A percentile compares a stretch with the other conserved stretches of the same genome.
Conservation (phyloP, 30 jellyfish, hydroid and myxozoan species). For the Turritopsis dohrnii region DNA sequence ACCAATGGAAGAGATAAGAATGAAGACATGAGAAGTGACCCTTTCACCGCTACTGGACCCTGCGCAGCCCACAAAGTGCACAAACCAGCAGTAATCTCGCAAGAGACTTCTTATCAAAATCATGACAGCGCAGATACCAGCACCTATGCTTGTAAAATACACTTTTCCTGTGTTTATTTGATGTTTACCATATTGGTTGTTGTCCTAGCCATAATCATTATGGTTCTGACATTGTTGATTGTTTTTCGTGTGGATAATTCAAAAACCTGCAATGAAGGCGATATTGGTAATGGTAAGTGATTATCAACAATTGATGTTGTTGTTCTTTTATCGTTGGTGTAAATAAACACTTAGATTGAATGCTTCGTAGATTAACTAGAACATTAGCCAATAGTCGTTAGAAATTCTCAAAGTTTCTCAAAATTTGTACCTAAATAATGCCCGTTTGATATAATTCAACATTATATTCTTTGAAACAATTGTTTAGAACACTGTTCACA, state of each 20-base stretch:
- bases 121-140: background rate
- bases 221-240: constrained; percentile 14
- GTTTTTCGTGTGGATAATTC: constrained; percentile 37
- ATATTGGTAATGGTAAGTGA: background rate
- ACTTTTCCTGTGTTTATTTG: constrained; percentile 3
- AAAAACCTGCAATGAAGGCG: constrained; percentile 30
- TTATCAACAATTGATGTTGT: background rate
- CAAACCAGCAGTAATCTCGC: constrained; percentile 15
- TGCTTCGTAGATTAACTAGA: too few relatives aligned
- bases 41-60: background rate
- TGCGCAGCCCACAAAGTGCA: background rate
- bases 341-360: too few relatives aligned
- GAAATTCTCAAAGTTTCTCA: too few relatives aligned
- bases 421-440: too few relatives aligned
- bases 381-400: too few relatives aligned
- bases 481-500: too few relatives aligned
- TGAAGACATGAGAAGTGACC: background rate
- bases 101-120: background rate
- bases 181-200: constrained; percentile 20
- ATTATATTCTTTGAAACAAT: too few relatives aligned
- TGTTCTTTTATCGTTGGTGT: background rate
- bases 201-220: constrained; percentile 15
- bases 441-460: too few relatives aligned
- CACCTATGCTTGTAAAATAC: background rate
- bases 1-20: background rate